Percentiles rank a stretch among this genome's conserved stretches.
These are phyloP conservation scores for Dasypus novemcinctus DNA, from an alignment of 2,113 vertebrate species.

Conservation along the genomic window DNA sequence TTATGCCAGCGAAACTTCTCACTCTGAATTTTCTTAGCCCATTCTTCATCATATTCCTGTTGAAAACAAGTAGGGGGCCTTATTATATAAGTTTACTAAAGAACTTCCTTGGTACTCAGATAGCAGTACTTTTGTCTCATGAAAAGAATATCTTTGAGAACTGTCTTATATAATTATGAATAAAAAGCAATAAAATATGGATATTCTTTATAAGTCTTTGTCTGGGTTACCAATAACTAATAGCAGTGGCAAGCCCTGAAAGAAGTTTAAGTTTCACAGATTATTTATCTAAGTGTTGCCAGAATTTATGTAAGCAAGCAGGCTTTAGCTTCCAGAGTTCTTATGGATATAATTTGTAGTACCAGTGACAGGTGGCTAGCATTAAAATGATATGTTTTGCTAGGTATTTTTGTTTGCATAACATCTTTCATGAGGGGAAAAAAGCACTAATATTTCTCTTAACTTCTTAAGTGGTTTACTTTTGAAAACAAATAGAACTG, in stretches of 20 bases:
- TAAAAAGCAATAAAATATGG: background rate
- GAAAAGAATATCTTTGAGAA: conserved; percentile 22
- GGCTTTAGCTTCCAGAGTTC: background rate
- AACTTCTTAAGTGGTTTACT: conserved; percentile 23
- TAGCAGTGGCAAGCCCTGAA: background rate
- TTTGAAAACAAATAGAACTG: conserved; percentile 16
- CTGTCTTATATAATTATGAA: background rate
- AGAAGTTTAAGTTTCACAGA: conserved; percentile 11
- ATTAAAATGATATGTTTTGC: background rate
- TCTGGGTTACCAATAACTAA: background rate
- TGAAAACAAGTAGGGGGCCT: background rate
- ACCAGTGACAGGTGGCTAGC: background rate
- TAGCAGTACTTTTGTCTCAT: background rate
- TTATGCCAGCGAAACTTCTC: conserved; percentile 96
- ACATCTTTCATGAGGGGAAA: background rate
- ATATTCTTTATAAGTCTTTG: background rate
- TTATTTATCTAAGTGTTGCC: background rate
- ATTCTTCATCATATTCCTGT: conserved; percentile 94
- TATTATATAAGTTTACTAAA: background rate
- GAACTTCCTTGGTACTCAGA: background rate
- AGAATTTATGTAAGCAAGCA: conserved; percentile 12
- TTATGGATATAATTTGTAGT: background rate
- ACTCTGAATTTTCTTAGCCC: conserved; percentile 93
- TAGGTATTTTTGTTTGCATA: background rate
- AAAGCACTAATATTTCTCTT: background rate